These are phyloP conservation scores for Capricornis sumatraensis DNA, from an alignment of 2,113 vertebrate genomes.

Conservation along the genomic window DNA sequence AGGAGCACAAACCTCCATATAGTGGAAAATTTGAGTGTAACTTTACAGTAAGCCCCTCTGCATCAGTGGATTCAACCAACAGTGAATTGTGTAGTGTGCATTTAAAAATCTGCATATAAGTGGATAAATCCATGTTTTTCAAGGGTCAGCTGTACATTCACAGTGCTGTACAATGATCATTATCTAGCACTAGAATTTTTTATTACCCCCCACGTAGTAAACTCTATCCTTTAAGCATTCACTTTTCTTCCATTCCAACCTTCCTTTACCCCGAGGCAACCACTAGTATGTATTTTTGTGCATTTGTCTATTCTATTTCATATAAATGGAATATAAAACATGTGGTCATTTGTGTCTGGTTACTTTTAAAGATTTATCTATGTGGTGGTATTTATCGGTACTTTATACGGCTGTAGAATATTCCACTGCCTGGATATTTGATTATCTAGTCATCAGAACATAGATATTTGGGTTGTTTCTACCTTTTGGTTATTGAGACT, in stretches of 20 bases:
- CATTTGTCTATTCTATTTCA: neutral
- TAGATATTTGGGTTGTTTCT: neutral
- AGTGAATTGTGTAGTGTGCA: neutral
- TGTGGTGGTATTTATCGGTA: neutral
- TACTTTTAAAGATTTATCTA: neutral
- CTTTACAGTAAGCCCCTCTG: neutral
- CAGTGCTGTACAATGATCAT: neutral
- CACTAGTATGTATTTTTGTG: neutral
- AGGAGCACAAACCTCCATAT: neutral
- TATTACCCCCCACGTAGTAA: neutral
- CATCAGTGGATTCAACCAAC: neutral
- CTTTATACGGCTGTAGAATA: neutral
- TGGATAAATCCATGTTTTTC: neutral
- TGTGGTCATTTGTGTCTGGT: neutral
- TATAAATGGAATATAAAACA: neutral
- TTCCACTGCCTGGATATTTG: neutral
- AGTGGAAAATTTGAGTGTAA: neutral
- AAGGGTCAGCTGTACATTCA: neutral
- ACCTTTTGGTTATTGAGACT: neutral
- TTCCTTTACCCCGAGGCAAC: neutral
- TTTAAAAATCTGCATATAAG: neutral
- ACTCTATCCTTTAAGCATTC: neutral
- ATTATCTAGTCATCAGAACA: neutral
- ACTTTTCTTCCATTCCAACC: neutral
- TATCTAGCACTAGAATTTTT: neutral